These are phyloP conservation scores for Lepetodrilus schrolli DNA, from an alignment of 2,888 invertebrate species.

Conservation along the genomic window DNA sequence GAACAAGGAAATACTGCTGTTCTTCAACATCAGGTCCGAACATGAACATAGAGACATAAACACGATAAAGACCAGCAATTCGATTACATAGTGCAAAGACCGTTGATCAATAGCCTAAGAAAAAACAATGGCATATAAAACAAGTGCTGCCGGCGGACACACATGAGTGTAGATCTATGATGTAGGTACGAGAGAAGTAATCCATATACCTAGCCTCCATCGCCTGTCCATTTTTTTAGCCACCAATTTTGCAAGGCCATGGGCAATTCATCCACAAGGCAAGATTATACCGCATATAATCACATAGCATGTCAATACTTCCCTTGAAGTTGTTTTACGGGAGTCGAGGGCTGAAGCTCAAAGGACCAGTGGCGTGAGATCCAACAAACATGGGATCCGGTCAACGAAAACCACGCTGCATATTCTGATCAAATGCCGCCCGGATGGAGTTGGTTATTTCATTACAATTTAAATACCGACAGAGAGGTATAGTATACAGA, in stretches of 20 bases:
- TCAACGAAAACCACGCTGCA: too few species aligned
- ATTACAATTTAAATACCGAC: too few species aligned
- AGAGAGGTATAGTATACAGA: too few species aligned
- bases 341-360: too few species aligned
- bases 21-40: not conserved
- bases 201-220: slow-evolving; percentile 1
- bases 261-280: slow-evolving; percentile 3
- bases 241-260: too few species aligned
- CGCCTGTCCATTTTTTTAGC: too few species aligned
- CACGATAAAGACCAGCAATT: not conserved
- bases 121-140: not conserved
- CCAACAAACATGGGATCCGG: too few species aligned
- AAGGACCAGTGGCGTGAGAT: too few species aligned
- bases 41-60: not conserved
- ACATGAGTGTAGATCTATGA: not conserved
- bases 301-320: not conserved
- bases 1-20: not conserved
- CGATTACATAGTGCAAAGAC: not conserved
- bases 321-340: not conserved
- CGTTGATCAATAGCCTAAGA: not conserved
- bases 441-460: too few species aligned
- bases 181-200: slow-evolving; percentile 3
- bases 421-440: too few species aligned
- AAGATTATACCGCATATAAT: slow-evolving; percentile 10
- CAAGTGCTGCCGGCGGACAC: not conserved